Conservation (phyloP, 2,113 vertebrate genomes). For the Aspidoscelis tigris region DNA sequence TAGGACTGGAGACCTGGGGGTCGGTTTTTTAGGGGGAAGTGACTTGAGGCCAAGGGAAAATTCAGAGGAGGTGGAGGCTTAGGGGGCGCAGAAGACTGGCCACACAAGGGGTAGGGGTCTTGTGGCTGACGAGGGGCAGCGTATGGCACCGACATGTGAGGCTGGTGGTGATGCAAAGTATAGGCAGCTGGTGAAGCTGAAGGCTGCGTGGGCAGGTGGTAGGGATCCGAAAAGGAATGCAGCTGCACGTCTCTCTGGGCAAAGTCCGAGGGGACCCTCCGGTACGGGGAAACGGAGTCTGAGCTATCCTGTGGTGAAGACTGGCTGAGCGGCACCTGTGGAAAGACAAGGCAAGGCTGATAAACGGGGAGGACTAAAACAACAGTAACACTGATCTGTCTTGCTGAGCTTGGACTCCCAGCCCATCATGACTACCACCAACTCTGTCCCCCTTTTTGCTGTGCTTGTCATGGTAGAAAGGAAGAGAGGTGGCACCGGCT, state of each 20-base stretch:
- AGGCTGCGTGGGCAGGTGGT: background rate
- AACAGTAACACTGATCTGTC: too few species aligned
- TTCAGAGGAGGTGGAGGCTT: constrained; percentile 51
- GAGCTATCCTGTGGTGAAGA: constrained; percentile 10
- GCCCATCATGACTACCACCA: background rate
- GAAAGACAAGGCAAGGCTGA: background rate
- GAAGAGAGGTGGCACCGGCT: background rate
- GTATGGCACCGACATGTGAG: constrained; percentile 43
- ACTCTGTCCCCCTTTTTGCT: too few species aligned
- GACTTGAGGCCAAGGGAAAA: constrained; percentile 66
- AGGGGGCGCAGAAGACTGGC: constrained; percentile 23
- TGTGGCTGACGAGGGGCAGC: constrained; percentile 44
- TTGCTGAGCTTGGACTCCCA: too few species aligned
- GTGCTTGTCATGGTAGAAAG: too few species aligned
- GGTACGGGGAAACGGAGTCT: constrained; percentile 29
- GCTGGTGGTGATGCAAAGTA: constrained; percentile 31
- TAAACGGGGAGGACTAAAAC: background rate
- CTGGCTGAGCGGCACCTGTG: constrained; percentile 17
- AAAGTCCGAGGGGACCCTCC: constrained; percentile 4
- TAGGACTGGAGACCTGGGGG: constrained; percentile 35
- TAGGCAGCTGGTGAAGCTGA: constrained; percentile 10
- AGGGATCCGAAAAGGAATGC: background rate
- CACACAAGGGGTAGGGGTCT: constrained; percentile 40
- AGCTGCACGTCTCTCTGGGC: background rate
- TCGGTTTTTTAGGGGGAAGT: constrained; percentile 55